Conservation (phyloP, 2,888 invertebrate genomes). For the Dicyrtomina minuta region DNA sequence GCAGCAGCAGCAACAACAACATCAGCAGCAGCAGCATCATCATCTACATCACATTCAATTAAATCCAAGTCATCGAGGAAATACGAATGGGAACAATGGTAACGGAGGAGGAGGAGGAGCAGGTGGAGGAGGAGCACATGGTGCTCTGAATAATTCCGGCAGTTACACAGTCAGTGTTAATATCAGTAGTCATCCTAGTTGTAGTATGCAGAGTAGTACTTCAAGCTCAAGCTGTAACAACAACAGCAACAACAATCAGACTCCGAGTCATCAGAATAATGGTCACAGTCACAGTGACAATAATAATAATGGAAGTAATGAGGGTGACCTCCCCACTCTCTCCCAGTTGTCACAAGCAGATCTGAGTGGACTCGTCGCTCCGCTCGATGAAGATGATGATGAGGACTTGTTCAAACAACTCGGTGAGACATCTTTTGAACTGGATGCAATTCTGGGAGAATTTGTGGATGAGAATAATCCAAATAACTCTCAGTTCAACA, state of each 20-base stretch:
- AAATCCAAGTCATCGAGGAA: conserved; percentile 7
- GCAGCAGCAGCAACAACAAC: conserved; percentile 31
- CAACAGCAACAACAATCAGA: neutral
- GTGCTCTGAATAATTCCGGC: conserved; percentile 1
- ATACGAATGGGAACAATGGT: neutral
- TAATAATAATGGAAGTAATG: conserved; percentile 19
- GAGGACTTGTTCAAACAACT: conserved; percentile 80
- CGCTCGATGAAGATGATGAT: conserved; percentile 69
- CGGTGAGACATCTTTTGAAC: conserved; percentile 80
- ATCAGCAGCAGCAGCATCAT: conserved; percentile 28
- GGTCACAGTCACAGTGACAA: neutral
- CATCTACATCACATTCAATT: conserved; percentile 29
- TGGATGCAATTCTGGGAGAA: conserved; percentile 62
- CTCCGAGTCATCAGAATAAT: conserved; percentile 23
- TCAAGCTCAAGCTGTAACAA: neutral
- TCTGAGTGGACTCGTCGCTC: conserved; percentile 68
- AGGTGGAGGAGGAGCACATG: too few relatives aligned
- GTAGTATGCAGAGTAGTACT: conserved; percentile 12
- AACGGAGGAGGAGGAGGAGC: neutral
- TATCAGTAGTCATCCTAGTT: conserved; percentile 25
- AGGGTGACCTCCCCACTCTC: conserved; percentile 56
- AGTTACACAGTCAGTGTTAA: conserved; percentile 29
- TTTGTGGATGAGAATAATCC: conserved; percentile 50
- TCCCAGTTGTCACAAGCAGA: conserved; percentile 74
- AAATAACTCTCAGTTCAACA: conserved; percentile 36